These are phyloP conservation scores for Corvus hawaiiensis DNA, from an alignment of 2,113 vertebrate species.

Conservation along the genomic window DNA sequence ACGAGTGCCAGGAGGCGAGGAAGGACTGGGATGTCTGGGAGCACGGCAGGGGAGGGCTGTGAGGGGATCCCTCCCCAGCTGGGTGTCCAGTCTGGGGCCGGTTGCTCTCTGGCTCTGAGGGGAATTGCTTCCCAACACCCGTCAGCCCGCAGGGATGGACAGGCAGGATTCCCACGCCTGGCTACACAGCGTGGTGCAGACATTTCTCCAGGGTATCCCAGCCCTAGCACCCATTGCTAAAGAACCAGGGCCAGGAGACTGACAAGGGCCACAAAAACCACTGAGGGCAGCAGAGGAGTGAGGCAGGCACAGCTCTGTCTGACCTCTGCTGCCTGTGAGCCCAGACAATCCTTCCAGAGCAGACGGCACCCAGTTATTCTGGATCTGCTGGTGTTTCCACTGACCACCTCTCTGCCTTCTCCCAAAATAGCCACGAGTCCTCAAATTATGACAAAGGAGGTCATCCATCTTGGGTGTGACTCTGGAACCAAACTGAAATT, in stretches of 20 bases:
- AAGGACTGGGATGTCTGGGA: neutral
- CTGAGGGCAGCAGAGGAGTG: neutral
- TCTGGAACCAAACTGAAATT: neutral
- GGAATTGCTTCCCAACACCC: neutral
- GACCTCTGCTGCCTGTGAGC: neutral
- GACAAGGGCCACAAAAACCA: neutral
- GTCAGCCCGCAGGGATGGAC: neutral
- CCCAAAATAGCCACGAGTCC: neutral
- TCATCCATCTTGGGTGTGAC: neutral
- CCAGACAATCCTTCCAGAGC: neutral
- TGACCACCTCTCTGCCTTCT: neutral
- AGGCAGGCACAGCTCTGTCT: neutral
- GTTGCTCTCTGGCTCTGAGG: neutral
- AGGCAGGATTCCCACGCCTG: neutral
- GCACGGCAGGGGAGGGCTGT: neutral
- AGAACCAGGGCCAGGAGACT: neutral
- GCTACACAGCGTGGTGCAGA: neutral
- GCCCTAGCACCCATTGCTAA: neutral
- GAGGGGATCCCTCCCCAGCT: neutral
- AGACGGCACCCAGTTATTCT: neutral
- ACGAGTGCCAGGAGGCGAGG: neutral
- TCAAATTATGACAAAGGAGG: neutral
- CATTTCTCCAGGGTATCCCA: neutral
- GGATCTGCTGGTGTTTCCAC: neutral
- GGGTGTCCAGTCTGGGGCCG: neutral